Evolutionary conservation across 2,797 vertebrate genomes (phyloP).

Genomic region (Epinephelus awoara): DNA sequence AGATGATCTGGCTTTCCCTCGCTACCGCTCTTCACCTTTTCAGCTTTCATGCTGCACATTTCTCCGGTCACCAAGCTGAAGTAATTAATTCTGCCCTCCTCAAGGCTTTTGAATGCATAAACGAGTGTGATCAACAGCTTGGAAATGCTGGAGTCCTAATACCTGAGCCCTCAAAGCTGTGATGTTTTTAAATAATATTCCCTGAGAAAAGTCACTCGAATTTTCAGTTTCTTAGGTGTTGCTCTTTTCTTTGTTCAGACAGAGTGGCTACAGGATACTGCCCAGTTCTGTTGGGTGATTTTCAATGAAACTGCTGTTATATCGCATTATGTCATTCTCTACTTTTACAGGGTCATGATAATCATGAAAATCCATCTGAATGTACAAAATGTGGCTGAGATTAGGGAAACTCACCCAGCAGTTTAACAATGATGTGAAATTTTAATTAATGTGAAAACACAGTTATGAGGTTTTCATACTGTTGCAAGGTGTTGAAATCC

Average conservation of each 20-base stretch:
- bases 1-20: constrained; percentile 34
- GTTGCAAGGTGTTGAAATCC: constrained; percentile 1
- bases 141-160: constrained; percentile 20
- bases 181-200: background rate
- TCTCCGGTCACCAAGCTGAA: constrained; percentile 38
- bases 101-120: constrained; percentile 46
- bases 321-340: background rate
- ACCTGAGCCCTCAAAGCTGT: constrained; percentile 9
- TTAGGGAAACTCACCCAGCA: background rate
- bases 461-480: background rate
- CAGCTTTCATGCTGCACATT: constrained; percentile 34
- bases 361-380: background rate
- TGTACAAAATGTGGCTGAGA: background rate
- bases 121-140: constrained; percentile 29
- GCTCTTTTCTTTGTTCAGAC: constrained; percentile 10
- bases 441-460: background rate
- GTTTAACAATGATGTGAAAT: constrained; percentile 3
- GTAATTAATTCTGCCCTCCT: constrained; percentile 49
- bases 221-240: background rate
- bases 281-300: background rate
- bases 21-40: constrained; percentile 38
- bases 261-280: background rate
- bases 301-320: background rate
- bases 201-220: background rate
- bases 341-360: too few species aligned